phyloP scores from a whole-genome alignment of 2,888 invertebrate species.

The Drosophila eohydei region DNA sequence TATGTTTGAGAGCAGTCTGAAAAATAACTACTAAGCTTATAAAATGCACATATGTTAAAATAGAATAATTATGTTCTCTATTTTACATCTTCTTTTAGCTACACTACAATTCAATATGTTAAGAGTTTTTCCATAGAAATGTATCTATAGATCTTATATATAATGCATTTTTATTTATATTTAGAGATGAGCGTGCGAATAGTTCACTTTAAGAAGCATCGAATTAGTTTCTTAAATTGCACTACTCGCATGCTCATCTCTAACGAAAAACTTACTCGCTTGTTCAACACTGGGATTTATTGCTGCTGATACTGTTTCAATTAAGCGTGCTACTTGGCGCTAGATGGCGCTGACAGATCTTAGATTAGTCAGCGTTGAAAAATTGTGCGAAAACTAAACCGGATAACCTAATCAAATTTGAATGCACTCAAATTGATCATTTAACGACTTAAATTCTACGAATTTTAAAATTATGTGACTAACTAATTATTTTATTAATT shows the following conservation, averaged over 20 bases:
- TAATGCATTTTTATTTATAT: no score
- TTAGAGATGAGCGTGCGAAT: no score
- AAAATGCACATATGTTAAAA: not conserved
- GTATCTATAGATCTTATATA: no score
- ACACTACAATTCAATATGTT: no score
- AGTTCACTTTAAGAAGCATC: not conserved
- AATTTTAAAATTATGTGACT: constrained; percentile 20
- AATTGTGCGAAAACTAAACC: constrained; percentile 21
- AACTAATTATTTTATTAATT: constrained; percentile 19
- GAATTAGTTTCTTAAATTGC: not conserved
- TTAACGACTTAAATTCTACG: constrained; percentile 17
- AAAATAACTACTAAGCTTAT: not conserved
- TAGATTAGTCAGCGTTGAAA: constrained; percentile 17
- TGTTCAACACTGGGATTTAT: not conserved
- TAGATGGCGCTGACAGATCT: constrained; percentile 34
- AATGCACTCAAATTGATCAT: not conserved
- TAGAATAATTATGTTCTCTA: not conserved
- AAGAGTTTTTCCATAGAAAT: no score
- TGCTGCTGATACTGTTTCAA: not conserved
- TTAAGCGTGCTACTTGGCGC: not conserved
- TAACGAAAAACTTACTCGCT: not conserved
- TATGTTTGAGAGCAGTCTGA: not conserved
- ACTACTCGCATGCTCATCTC: not conserved
- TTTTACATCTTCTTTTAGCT: no score
- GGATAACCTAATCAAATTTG: constrained; percentile 21